Conservation (phyloP, 2,797 vertebrate genomes). For the Sebastolobus altivelis region DNA sequence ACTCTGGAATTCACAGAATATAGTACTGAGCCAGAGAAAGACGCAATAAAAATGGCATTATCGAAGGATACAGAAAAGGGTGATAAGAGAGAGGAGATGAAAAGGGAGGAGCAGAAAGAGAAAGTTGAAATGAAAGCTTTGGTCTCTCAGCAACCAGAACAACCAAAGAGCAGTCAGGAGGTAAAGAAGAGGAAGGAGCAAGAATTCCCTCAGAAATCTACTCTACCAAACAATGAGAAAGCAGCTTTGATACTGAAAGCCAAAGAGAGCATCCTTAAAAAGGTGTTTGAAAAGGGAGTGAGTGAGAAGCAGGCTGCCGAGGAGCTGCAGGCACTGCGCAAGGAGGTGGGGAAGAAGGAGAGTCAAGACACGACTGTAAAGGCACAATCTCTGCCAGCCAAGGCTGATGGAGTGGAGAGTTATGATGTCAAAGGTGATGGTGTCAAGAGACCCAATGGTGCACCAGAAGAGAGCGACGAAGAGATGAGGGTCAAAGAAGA, state of each 20-base stretch:
- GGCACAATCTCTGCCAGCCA: constrained; percentile 1
- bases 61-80: constrained; percentile 38
- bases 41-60: not conserved
- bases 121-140: constrained; percentile 20
- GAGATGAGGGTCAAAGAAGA: constrained; percentile 11
- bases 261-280: constrained; percentile 84
- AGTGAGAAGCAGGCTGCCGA: constrained; percentile 84
- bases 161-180: constrained; percentile 30
- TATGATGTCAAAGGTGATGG: constrained; percentile 3
- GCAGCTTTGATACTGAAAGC: constrained; percentile 84
- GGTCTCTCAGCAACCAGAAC: constrained; percentile 38
- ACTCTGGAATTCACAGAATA: not conserved
- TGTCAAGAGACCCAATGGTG: not conserved
- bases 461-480: constrained; percentile 12
- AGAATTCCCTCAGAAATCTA: constrained; percentile 62
- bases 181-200: constrained; percentile 36
- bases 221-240: constrained; percentile 72
- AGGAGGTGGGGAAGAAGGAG: constrained; percentile 69
- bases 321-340: constrained; percentile 80
- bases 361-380: constrained; percentile 2
- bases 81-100: constrained; percentile 54
- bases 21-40: constrained; percentile 24
- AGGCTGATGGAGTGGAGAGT: constrained; percentile 2
- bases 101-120: constrained; percentile 51
- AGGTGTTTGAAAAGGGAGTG: constrained; percentile 84